These are phyloP conservation scores for Hipparchia semele DNA, from an alignment of 2,888 invertebrate species.

Conservation along the genomic window DNA sequence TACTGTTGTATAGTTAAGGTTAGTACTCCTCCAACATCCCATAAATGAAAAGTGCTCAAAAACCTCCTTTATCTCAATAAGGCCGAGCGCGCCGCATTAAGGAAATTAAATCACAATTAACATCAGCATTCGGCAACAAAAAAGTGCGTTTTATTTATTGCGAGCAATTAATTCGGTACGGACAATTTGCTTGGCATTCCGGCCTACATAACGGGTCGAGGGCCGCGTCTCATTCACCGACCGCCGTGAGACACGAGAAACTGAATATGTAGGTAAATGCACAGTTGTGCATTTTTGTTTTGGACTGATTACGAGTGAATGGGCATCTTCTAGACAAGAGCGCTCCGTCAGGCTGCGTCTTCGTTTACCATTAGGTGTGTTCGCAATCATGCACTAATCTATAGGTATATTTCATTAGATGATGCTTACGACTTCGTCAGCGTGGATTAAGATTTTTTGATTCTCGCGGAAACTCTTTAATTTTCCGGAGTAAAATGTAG, in stretches of 20 bases:
- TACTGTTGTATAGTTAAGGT: background rate
- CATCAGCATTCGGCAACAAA: conserved; percentile 15
- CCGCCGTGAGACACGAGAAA: background rate
- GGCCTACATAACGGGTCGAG: background rate
- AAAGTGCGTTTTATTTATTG: conserved; percentile 28
- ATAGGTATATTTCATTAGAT: too few relatives aligned
- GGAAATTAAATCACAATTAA: conserved; percentile 17
- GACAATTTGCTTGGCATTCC: conserved; percentile 19
- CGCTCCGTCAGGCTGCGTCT: too few relatives aligned
- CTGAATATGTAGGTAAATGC: background rate
- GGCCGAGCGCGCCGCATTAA: background rate
- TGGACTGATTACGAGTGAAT: too few relatives aligned
- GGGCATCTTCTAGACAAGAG: too few relatives aligned
- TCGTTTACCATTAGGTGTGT: too few relatives aligned
- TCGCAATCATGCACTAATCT: too few relatives aligned
- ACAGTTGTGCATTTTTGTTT: background rate
- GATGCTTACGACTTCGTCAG: too few relatives aligned
- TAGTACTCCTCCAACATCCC: background rate
- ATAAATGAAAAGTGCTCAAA: conserved; percentile 7
- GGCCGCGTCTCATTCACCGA: conserved; percentile 6
- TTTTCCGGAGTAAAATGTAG: too few relatives aligned
- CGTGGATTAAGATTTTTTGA: too few relatives aligned
- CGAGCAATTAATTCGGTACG: conserved; percentile 28
- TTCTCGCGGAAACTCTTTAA: too few relatives aligned
- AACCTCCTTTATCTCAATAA: conserved; percentile 9